Conservation (phyloP, 1,140 invertebrate genomes). For the Pogonomyrmex barbatus region DNA sequence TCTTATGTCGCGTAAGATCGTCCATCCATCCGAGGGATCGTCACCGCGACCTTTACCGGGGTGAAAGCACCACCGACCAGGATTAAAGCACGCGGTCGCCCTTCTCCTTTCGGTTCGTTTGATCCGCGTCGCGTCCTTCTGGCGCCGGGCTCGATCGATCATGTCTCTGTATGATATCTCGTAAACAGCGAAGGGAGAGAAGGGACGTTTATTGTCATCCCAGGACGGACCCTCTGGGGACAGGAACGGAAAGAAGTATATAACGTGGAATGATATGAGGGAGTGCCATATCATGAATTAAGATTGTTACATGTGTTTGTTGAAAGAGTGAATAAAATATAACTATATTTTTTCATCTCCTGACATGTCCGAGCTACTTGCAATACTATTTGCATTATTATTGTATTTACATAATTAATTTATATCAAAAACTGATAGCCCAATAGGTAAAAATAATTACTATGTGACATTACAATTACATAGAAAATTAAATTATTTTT, state of each 20-base stretch:
- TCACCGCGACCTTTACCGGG: slow-evolving; percentile 39
- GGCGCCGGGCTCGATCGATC: slow-evolving; percentile 79
- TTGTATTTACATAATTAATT: not conserved
- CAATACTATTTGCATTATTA: not conserved
- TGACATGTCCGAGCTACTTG: not conserved
- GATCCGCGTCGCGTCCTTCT: slow-evolving; percentile 75
- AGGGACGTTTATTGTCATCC: slow-evolving; percentile 53
- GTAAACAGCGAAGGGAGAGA: slow-evolving; percentile 62
- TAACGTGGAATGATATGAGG: not conserved
- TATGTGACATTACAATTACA: not conserved
- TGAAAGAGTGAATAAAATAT: not conserved
- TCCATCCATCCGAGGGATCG: slow-evolving; percentile 28
- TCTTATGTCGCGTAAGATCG: slow-evolving; percentile 1
- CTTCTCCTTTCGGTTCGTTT: slow-evolving; percentile 66
- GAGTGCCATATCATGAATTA: slow-evolving; percentile 18
- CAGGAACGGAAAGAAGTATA: not conserved
- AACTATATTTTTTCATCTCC: not conserved
- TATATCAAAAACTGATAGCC: not conserved
- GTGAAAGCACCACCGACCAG: not conserved
- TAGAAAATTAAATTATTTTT: not conserved
- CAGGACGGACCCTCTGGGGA: not conserved
- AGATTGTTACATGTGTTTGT: slow-evolving; percentile 11
- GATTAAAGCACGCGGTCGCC: slow-evolving; percentile 55
- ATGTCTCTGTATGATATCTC: slow-evolving; percentile 75
- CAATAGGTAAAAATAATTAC: not conserved